These are phyloP conservation scores for Dyspetes luteomarginatus DNA, from an alignment of 2,888 invertebrate species.

Conservation along the genomic window DNA sequence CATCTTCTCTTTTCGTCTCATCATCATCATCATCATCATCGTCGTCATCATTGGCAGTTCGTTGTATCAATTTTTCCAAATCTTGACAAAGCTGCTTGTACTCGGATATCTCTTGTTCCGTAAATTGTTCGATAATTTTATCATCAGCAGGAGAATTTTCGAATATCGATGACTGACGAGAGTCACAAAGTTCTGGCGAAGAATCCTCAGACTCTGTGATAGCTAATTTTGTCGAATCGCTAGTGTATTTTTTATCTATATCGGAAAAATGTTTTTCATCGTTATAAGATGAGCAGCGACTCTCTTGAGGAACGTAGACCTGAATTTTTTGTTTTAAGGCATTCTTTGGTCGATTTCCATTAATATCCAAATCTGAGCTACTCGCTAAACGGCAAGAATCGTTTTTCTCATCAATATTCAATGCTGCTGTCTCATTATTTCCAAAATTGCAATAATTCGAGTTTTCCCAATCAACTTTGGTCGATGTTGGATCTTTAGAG, in stretches of 20 bases:
- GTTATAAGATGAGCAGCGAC: slow-evolving; percentile 36
- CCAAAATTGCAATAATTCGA: slow-evolving; percentile 8
- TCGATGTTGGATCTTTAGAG: too few relatives aligned
- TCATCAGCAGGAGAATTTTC: slow-evolving; percentile 11
- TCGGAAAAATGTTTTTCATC: slow-evolving; percentile 44
- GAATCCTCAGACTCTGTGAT: slow-evolving; percentile 32
- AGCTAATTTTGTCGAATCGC: slow-evolving; percentile 15
- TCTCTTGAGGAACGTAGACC: slow-evolving; percentile 68
- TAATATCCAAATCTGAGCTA: slow-evolving; percentile 70
- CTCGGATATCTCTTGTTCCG: slow-evolving; percentile 76
- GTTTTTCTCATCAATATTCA: slow-evolving; percentile 65
- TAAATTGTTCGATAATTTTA: slow-evolving; percentile 58
- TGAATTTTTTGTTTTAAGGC: slow-evolving; percentile 68
- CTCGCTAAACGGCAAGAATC: slow-evolving; percentile 55
- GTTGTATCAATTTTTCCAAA: slow-evolving; percentile 77
- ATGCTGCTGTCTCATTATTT: slow-evolving; percentile 62
- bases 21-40: slow-evolving; percentile 17
- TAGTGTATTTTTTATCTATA: slow-evolving; percentile 49
- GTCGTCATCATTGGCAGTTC: slow-evolving; percentile 63
- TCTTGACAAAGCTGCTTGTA: slow-evolving; percentile 78
- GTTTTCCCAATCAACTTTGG: slow-evolving; percentile 49
- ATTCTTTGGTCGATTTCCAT: slow-evolving; percentile 72
- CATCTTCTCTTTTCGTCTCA: background rate
- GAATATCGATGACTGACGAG: slow-evolving; percentile 24
- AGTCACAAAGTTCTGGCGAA: slow-evolving; percentile 32